Evolutionary conservation across 2,113 vertebrate species (phyloP).

Genomic region (Balaeniceps rex): DNA sequence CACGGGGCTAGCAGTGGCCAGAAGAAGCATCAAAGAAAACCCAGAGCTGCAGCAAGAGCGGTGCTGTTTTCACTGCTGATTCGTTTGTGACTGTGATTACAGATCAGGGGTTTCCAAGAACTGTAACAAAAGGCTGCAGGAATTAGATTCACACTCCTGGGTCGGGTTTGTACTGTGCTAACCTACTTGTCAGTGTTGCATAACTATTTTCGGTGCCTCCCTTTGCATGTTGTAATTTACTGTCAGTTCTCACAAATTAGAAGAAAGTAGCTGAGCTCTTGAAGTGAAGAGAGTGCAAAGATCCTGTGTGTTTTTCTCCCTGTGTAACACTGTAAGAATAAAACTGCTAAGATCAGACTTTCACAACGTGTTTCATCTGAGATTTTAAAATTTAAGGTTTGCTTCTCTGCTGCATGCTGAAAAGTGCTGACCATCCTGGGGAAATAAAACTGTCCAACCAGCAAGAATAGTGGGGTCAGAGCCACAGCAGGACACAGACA

Average conservation of each 20-base stretch:
- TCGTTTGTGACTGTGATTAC: neutral
- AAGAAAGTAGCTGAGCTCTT: neutral
- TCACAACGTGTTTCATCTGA: neutral
- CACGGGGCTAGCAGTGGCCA: rapidly evolving
- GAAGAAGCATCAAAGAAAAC: neutral
- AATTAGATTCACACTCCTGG: neutral
- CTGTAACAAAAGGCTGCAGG: neutral
- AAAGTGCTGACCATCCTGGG: neutral
- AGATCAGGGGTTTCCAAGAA: neutral
- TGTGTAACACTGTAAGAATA: neutral
- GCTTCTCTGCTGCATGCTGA: neutral
- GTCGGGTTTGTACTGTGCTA: neutral
- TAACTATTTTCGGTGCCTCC: neutral
- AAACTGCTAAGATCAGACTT: neutral
- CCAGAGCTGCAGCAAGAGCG: neutral
- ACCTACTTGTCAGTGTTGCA: neutral
- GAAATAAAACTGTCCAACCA: neutral
- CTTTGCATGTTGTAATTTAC: neutral
- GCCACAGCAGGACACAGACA: neutral
- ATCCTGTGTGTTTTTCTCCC: rapidly evolving
- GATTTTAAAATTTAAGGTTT: neutral
- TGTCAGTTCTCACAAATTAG: neutral
- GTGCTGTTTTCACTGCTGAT: neutral
- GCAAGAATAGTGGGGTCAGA: neutral
- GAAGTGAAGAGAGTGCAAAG: rapidly evolving